Percentiles rank a stretch among this genome's conserved stretches.
These are phyloP conservation scores for Polypedilum vanderplanki DNA, from an alignment of 1,140 invertebrate species.

Conservation along the genomic window DNA sequence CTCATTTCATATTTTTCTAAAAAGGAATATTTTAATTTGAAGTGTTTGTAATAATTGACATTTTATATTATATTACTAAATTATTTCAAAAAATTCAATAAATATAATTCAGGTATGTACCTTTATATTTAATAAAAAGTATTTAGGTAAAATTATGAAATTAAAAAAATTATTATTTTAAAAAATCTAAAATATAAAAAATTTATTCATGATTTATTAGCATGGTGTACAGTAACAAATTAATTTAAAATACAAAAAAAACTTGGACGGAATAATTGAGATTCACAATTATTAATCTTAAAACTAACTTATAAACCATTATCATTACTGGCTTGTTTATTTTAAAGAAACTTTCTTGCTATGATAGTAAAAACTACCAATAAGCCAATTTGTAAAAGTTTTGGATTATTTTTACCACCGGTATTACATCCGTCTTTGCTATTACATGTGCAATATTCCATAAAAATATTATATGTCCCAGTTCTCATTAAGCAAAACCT, in stretches of 20 bases:
- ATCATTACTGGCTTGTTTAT: neutral
- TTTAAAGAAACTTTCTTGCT: neutral
- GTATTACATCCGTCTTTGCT: constrained; percentile 86
- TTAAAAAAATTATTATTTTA: too few species aligned
- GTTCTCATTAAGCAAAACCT: constrained; percentile 84
- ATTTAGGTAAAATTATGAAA: too few species aligned
- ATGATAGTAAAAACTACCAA: neutral
- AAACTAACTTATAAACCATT: neutral
- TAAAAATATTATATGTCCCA: constrained; percentile 87
- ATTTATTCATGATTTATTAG: too few species aligned
- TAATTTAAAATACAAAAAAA: neutral
- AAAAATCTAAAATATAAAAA: too few species aligned
- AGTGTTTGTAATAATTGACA: too few species aligned
- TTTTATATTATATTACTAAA: too few species aligned
- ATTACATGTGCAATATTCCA: constrained; percentile 89
- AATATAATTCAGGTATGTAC: too few species aligned
- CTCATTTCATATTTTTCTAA: too few species aligned
- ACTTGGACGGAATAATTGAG: constrained; percentile 8
- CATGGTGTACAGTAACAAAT: too few species aligned
- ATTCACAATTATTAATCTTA: neutral
- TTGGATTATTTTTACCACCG: constrained; percentile 37
- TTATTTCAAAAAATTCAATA: too few species aligned
- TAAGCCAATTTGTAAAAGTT: neutral
- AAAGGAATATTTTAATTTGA: too few species aligned
- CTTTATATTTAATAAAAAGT: too few species aligned